phyloP scores from a whole-genome alignment of 2,797 vertebrate genomes.

The Neosilurus mollespiculum region DNA sequence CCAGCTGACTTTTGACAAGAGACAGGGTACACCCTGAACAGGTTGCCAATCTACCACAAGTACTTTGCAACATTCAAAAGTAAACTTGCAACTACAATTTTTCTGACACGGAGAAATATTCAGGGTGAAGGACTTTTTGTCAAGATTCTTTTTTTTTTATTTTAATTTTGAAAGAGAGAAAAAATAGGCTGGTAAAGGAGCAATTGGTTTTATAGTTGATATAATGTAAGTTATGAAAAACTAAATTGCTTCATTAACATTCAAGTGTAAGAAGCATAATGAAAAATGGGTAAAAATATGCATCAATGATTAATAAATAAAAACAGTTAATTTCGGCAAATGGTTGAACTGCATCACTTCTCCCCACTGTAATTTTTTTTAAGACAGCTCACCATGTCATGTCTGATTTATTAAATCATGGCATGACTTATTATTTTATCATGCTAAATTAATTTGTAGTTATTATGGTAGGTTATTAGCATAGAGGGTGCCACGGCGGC shows the following conservation, averaged over 20 bases:
- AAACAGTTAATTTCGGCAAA: neutral
- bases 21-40: no score
- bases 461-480: neutral
- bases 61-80: neutral
- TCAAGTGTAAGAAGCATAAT: neutral
- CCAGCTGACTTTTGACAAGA: no score
- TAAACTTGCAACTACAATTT: neutral
- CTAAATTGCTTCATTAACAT: neutral
- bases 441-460: neutral
- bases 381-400: neutral
- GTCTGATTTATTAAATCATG: neutral
- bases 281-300: neutral
- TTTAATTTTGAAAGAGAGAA: neutral
- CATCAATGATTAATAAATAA: neutral
- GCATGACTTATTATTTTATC: neutral
- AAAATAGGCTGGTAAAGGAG: neutral
- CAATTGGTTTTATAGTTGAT: neutral
- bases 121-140: neutral
- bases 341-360: no score
- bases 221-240: neutral
- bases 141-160: neutral
- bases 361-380: neutral
- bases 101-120: neutral
- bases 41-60: no score
- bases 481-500: neutral